phyloP scores from a whole-genome alignment of 2,797 vertebrate genomes.

The Channallabes apus region DNA sequence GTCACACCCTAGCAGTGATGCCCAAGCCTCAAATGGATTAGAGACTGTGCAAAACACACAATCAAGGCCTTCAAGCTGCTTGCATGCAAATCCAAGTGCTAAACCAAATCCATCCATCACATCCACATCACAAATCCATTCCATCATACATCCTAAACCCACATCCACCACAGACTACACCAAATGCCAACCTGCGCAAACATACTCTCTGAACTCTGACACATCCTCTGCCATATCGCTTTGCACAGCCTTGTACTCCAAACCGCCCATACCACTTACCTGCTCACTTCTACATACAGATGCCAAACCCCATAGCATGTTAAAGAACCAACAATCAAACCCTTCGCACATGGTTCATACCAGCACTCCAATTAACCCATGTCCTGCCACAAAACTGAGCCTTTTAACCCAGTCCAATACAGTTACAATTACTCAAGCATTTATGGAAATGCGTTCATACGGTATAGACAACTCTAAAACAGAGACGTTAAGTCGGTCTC shows the following conservation, averaged over 20 bases:
- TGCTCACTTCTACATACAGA: constrained; percentile 34
- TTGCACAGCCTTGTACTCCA: constrained; percentile 27
- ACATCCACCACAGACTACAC: constrained; percentile 19
- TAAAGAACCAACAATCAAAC: constrained; percentile 31
- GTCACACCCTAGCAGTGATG: constrained; percentile 29
- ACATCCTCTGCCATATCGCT: not conserved
- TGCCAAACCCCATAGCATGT: constrained; percentile 16
- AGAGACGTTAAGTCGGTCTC: not conserved
- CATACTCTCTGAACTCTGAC: constrained; percentile 15
- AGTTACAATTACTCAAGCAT: constrained; percentile 31
- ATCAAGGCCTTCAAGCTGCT: constrained; percentile 38
- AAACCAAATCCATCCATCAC: no score
- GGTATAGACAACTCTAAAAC: constrained; percentile 23
- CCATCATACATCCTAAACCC: constrained; percentile 43
- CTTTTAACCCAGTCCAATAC: constrained; percentile 38
- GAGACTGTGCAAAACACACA: constrained; percentile 41
- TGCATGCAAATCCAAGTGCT: constrained; percentile 31
- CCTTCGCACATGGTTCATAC: constrained; percentile 55
- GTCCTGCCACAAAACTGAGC: constrained; percentile 28
- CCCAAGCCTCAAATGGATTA: constrained; percentile 45
- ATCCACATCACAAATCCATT: constrained; percentile 44
- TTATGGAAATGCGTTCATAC: constrained; percentile 39
- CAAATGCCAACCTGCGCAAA: constrained; percentile 24
- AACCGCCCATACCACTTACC: constrained; percentile 9
- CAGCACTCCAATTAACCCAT: constrained; percentile 31